phyloP scores from a whole-genome alignment of 2,113 vertebrate species.

The Agelaius tricolor region DNA sequence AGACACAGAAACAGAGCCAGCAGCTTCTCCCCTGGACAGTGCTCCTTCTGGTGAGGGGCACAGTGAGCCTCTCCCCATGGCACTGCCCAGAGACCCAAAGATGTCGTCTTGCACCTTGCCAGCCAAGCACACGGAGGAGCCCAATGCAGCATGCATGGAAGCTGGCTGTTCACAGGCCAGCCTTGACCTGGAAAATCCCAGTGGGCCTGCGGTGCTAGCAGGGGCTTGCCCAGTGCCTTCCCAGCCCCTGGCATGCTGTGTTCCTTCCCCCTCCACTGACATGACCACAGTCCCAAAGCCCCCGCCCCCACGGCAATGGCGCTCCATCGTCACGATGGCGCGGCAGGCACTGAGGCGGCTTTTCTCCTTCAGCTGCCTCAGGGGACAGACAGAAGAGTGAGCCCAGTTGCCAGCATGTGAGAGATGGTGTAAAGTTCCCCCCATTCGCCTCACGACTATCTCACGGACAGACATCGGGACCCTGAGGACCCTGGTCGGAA shows the following conservation, averaged over 20 bases:
- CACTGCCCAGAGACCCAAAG: accelerated
- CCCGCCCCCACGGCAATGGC: neutral
- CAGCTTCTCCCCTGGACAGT: neutral
- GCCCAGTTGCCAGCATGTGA: no score
- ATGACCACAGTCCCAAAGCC: accelerated
- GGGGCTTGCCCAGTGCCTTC: neutral
- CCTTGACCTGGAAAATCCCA: neutral
- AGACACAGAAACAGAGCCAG: no score
- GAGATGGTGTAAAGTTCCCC: no score
- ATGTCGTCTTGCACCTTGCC: accelerated
- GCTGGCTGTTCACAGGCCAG: neutral
- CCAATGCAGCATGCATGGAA: accelerated
- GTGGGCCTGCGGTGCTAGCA: accelerated
- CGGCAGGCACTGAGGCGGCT: neutral
- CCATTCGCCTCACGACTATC: no score
- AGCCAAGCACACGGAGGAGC: accelerated
- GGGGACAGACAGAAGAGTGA: neutral
- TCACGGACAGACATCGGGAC: no score
- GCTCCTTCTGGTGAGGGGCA: neutral
- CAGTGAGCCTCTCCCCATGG: neutral
- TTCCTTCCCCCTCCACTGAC: neutral
- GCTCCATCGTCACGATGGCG: neutral
- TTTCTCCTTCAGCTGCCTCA: neutral
- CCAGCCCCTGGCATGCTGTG: neutral
- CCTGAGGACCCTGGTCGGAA: no score